Evolutionary conservation across 2,888 invertebrate genomes (phyloP), one percentile per base, ranked within the genome.

Genomic region (Athrips mouffetella): DNA sequence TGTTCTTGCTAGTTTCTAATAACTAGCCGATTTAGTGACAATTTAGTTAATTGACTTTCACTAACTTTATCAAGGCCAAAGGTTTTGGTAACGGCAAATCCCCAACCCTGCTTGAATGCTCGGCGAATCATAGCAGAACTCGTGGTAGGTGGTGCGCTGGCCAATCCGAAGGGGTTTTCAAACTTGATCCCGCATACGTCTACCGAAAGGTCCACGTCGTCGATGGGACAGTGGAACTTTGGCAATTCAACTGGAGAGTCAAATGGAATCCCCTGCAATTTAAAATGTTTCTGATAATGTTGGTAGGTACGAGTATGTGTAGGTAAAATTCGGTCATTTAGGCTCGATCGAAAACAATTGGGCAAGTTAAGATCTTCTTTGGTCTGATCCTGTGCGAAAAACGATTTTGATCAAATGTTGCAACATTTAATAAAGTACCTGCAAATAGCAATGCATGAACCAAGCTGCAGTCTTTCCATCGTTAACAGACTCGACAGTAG

Each of bases 401-500:
- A n/a, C n/a, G n/a, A n/a, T n/a, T n/a, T n/a, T n/a, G n/a, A n/a
- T n/a, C n/a, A n/a, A n/a, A n/a, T n/a, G n/a, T 6, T 5, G 13
- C 4, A 25, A 33, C 1, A 10, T n/a, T 11, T 6, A 31, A 6
- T 29, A 5, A 20, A 58, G 67, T 51, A 95, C 95, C 91, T 98
- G 97, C 58, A 99, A 85, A 67, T 94, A 94, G 60, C 94, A 94
- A 76, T 99, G 99, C 67, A 99, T 98, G 63, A 91, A 91, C 98
- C 98, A 98, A 2, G 98, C 96, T 0, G 98, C 98, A 0, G 94
- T 96, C 89, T 99, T 99, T 25, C 99, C 99, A 80, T 99, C 99
- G 72, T 99, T 99, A 0, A 98, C 98, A 0, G 98, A 95, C 80
- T 99, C 99, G 0, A 99, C 99, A 0, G 99, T 99, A 0, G 99